A percentile compares a stretch with the other conserved stretches of the same genome.
These are phyloP conservation scores for Cardiocondyla obscurior DNA, from an alignment of 1,140 invertebrate genomes.

Conservation along the genomic window DNA sequence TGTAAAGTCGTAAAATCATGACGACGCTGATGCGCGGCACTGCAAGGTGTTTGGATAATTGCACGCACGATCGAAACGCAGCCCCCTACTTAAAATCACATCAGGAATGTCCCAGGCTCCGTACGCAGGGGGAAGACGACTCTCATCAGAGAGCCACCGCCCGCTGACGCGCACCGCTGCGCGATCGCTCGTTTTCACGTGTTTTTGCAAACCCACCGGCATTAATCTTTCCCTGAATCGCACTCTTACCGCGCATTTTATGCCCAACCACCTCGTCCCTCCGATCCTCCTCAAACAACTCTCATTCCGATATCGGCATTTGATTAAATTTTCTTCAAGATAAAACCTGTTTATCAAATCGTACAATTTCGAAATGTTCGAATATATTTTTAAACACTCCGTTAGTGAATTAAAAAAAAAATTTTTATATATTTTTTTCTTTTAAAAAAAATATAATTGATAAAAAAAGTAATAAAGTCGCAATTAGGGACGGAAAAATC, in stretches of 20 bases:
- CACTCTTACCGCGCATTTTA: slow-evolving; percentile 9
- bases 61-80: slow-evolving; percentile 68
- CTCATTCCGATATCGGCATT: neutral
- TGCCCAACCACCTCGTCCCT: no score
- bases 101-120: slow-evolving; percentile 67
- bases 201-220: slow-evolving; percentile 18
- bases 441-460: neutral
- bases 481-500: neutral
- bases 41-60: slow-evolving; percentile 81
- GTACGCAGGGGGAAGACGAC: neutral
- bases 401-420: neutral
- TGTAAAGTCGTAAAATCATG: slow-evolving; percentile 76
- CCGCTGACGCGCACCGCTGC: neutral
- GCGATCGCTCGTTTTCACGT: slow-evolving; percentile 9
- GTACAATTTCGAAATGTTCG: neutral
- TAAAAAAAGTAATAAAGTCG: no score
- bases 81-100: slow-evolving; percentile 81
- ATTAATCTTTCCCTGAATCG: neutral
- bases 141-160: slow-evolving; percentile 23
- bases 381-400: neutral
- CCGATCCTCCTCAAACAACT: neutral
- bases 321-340: neutral
- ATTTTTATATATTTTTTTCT: neutral
- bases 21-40: slow-evolving; percentile 60
- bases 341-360: neutral